phyloP scores from a whole-genome alignment of 1,140 invertebrate species.

The Bombus huntii region DNA sequence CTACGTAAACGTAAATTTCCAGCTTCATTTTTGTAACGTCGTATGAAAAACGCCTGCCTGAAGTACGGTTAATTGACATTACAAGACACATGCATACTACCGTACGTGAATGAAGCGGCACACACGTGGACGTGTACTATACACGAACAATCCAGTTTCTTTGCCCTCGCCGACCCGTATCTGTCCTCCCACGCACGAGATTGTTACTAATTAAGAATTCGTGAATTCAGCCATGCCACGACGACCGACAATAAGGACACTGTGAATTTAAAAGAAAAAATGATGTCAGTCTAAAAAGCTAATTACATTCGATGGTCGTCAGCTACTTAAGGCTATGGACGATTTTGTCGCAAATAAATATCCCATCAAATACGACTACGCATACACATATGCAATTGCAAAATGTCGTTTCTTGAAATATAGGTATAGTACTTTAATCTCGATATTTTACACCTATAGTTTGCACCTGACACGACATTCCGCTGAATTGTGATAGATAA shows the following conservation, averaged over 20 bases:
- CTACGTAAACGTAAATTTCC: too few species aligned
- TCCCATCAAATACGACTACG: too few species aligned
- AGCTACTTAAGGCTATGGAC: too few species aligned
- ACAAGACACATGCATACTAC: not conserved
- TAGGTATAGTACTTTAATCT: too few species aligned
- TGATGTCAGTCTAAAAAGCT: not conserved
- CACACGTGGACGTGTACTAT: not conserved
- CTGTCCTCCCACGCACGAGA: not conserved
- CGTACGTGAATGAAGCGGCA: not conserved
- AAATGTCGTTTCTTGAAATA: too few species aligned
- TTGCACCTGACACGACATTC: not conserved
- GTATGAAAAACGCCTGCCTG: too few species aligned
- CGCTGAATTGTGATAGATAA: not conserved
- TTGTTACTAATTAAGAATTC: conserved; percentile 32
- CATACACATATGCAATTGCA: too few species aligned
- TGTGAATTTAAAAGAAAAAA: not conserved
- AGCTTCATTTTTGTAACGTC: too few species aligned
- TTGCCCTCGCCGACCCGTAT: conserved; percentile 18
- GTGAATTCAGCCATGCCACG: not conserved
- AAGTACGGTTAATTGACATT: not conserved
- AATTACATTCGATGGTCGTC: not conserved
- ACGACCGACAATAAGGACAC: not conserved
- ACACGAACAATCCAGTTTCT: not conserved
- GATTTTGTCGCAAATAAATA: too few species aligned
- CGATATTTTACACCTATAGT: not conserved